phyloP scores from a whole-genome alignment of 1,140 invertebrate species.

The Thaumatotibia leucotreta region DNA sequence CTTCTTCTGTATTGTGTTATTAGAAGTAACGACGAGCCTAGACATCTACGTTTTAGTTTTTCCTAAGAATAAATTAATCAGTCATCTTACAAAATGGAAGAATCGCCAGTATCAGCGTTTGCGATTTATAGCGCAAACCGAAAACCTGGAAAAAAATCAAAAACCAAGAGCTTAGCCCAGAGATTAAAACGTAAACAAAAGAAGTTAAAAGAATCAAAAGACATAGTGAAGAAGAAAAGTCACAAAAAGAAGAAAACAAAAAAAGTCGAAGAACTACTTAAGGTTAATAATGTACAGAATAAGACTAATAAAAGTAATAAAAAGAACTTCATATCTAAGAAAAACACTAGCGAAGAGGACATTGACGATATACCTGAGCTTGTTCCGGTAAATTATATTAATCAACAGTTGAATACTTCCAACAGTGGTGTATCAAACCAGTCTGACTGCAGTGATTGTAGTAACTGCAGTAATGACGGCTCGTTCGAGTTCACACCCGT shows the following conservation, averaged over 20 bases:
- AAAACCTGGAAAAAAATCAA: slow-evolving; percentile 32
- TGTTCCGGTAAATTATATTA: slow-evolving; percentile 14
- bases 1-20: no score
- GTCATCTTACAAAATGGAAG: slow-evolving; percentile 34
- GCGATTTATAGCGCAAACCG: slow-evolving; percentile 54
- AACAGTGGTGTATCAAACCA: background rate
- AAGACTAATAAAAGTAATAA: slow-evolving; percentile 16
- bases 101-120: slow-evolving; percentile 53
- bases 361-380: slow-evolving; percentile 43
- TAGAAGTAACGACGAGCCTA: no score
- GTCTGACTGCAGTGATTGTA: slow-evolving; percentile 22
- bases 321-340: slow-evolving; percentile 17
- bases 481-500: slow-evolving; percentile 54
- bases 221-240: slow-evolving; percentile 50
- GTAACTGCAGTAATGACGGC: slow-evolving; percentile 35
- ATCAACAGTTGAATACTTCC: background rate
- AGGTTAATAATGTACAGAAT: slow-evolving; percentile 15
- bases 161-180: slow-evolving; percentile 41
- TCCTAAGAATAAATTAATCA: background rate
- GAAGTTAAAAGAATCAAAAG: slow-evolving; percentile 44
- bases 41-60: background rate
- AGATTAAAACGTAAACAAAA: slow-evolving; percentile 50
- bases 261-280: slow-evolving; percentile 15
- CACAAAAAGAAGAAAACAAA: slow-evolving; percentile 51
- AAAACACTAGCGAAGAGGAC: slow-evolving; percentile 18